Evolutionary conservation across 2,888 invertebrate species (phyloP).

Genomic region (Morpho achilles): DNA sequence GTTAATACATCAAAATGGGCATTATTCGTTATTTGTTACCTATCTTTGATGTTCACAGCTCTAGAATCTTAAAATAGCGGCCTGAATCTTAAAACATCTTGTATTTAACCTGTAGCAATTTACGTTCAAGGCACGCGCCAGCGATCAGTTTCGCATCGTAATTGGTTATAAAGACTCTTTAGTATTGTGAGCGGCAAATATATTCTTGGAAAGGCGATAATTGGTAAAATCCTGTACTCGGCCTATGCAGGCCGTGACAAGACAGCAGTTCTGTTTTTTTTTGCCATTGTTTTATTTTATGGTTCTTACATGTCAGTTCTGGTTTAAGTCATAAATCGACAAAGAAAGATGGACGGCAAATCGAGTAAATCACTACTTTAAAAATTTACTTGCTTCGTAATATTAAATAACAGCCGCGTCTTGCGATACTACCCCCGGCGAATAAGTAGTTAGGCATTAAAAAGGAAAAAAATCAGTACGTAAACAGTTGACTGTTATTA

Average conservation of each 20-base stretch:
- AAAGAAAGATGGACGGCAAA: too few relatives aligned
- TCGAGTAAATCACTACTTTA: too few relatives aligned
- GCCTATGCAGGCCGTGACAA: background rate
- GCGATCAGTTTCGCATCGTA: slow-evolving; percentile 45
- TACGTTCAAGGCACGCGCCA: slow-evolving; percentile 57
- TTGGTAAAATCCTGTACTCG: slow-evolving; percentile 17
- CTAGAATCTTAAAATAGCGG: slow-evolving; percentile 48
- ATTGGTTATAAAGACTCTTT: slow-evolving; percentile 42
- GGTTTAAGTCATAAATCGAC: too few relatives aligned
- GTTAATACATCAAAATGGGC: too few relatives aligned
- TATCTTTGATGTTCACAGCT: slow-evolving; percentile 45
- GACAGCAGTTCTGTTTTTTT: background rate
- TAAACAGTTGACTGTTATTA: too few relatives aligned
- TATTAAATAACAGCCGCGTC: too few relatives aligned
- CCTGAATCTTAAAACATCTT: slow-evolving; percentile 46
- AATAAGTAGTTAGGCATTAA: too few relatives aligned
- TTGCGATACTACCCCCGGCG: too few relatives aligned
- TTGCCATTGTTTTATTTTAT: background rate
- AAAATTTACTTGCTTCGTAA: too few relatives aligned
- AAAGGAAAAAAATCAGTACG: too few relatives aligned
- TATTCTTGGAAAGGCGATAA: slow-evolving; percentile 47
- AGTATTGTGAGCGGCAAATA: slow-evolving; percentile 48
- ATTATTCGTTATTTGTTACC: too few relatives aligned
- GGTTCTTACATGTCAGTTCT: too few relatives aligned
- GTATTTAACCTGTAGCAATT: slow-evolving; percentile 56